Conservation (phyloP, 2,113 vertebrate species). For the Podarcis cretensis region DNA sequence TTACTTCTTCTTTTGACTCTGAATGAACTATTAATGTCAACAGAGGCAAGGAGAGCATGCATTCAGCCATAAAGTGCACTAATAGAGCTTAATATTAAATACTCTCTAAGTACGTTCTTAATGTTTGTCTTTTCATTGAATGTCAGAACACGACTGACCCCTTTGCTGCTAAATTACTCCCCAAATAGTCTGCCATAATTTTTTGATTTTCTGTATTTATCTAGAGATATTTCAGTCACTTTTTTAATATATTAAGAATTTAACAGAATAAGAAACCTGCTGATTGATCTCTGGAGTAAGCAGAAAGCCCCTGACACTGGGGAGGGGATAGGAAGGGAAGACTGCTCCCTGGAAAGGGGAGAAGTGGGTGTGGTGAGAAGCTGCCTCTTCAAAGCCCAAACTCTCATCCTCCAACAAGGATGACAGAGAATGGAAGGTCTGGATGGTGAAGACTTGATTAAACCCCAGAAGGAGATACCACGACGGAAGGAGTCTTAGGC, state of each 20-base stretch:
- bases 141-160: background rate
- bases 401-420: too few relatives aligned
- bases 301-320: too few relatives aligned
- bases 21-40: constrained; percentile 18
- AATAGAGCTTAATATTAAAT: constrained; percentile 13
- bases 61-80: constrained; percentile 16
- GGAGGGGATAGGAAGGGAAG: too few relatives aligned
- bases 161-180: background rate
- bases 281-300: too few relatives aligned
- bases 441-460: too few relatives aligned
- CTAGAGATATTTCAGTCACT: background rate
- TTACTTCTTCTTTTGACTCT: constrained; percentile 34
- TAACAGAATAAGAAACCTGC: background rate
- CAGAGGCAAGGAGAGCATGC: constrained; percentile 18
- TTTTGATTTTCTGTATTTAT: background rate
- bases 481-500: too few relatives aligned
- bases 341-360: too few relatives aligned
- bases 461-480: too few relatives aligned
- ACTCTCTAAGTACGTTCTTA: constrained; percentile 25
- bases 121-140: constrained; percentile 10
- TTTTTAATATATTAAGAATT: constrained; percentile 4
- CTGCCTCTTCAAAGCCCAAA: too few relatives aligned
- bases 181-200: background rate
- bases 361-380: too few relatives aligned
- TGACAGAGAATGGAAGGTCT: too few relatives aligned